Evolutionary conservation across 2,797 vertebrate genomes (phyloP).

Genomic region (Sebastes steindachneri): DNA sequence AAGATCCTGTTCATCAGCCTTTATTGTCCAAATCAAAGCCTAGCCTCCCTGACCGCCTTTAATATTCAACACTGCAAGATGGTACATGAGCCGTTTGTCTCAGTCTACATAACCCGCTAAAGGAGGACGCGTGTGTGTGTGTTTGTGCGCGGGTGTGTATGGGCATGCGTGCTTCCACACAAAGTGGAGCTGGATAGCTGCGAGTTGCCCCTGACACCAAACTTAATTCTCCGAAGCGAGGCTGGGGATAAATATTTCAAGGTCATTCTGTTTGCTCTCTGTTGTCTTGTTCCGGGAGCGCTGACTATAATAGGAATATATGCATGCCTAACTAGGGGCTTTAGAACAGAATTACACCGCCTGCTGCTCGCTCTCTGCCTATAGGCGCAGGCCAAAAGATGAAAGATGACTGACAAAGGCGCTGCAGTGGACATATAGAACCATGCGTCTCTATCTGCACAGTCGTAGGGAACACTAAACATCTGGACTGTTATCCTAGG

Average conservation of each 20-base stretch:
- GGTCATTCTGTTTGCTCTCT: constrained; percentile 84
- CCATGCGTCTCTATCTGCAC: constrained; percentile 23
- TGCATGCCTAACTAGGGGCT: constrained; percentile 80
- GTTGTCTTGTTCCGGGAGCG: constrained; percentile 81
- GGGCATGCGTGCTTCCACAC: constrained; percentile 46
- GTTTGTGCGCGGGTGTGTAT: constrained; percentile 8
- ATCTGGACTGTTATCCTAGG: background rate
- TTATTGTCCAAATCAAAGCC: constrained; percentile 89
- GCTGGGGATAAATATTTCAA: constrained; percentile 86
- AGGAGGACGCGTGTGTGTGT: constrained; percentile 41
- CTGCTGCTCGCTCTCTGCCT: constrained; percentile 72
- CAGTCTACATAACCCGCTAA: constrained; percentile 62
- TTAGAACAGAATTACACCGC: constrained; percentile 74
- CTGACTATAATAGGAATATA: constrained; percentile 82
- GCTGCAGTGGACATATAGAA: constrained; percentile 60
- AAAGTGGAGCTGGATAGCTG: constrained; percentile 71
- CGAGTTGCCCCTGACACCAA: constrained; percentile 78
- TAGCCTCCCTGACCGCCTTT: constrained; percentile 80
- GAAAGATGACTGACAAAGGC: constrained; percentile 68
- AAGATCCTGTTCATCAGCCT: constrained; percentile 84
- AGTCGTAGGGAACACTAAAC: background rate
- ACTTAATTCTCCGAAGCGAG: constrained; percentile 83
- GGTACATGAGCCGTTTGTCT: constrained; percentile 82
- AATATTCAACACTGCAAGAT: constrained; percentile 88
- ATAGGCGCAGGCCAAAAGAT: constrained; percentile 68